Conservation (phyloP, 1,140 invertebrate species). For the Drosophila parabipectinata region DNA sequence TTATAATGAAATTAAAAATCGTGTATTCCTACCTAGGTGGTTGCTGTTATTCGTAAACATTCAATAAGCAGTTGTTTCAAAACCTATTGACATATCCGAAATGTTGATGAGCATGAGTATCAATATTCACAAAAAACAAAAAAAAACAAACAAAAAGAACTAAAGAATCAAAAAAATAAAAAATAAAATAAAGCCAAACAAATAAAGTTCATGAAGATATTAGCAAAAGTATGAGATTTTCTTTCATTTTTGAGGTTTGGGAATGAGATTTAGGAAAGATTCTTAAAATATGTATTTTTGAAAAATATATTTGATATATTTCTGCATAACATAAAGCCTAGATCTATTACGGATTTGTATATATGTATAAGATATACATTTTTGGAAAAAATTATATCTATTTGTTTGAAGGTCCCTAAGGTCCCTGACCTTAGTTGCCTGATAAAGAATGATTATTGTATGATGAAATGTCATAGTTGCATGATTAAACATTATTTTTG, state of each 20-base stretch:
- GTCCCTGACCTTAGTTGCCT: no score
- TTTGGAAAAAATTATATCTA: no score
- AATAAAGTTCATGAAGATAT: conserved; percentile 47
- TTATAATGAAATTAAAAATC: conserved; percentile 31
- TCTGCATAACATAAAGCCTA: background rate
- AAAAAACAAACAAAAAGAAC: conserved; percentile 10
- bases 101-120: conserved; percentile 46
- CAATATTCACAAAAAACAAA: conserved; percentile 19
- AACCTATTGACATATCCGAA: conserved; percentile 49
- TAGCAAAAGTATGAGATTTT: conserved; percentile 11
- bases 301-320: no score
- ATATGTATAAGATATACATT: no score
- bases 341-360: background rate
- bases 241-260: background rate
- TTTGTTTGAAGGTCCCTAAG: no score
- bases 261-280: no score
- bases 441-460: no score
- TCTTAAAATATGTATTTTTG: no score
- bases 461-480: no score
- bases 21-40: conserved; percentile 56
- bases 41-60: conserved; percentile 59
- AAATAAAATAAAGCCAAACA: conserved; percentile 29
- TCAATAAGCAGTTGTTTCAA: conserved; percentile 52
- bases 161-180: conserved; percentile 7
- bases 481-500: no score